Base-by-base conservation (phyloP, 2,113 vertebrate genomes). In the Thalassoma bifasciatum region DNA sequence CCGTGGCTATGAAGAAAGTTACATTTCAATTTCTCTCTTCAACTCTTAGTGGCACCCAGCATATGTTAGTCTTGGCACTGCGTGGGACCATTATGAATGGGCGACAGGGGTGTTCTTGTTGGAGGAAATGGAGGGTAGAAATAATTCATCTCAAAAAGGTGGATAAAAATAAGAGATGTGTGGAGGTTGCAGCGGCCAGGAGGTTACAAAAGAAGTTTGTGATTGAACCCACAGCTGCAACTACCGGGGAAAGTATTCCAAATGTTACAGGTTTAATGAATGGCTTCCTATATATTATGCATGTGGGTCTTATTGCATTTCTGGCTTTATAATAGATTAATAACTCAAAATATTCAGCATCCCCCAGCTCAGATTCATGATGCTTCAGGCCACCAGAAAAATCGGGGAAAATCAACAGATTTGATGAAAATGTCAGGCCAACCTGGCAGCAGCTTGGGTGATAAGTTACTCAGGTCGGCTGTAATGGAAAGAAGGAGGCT, bases 1-100 rank as follows among this genome's bases (percentile, higher is more conserved):
- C 86, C 10, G 40, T 75, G 23, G 67, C 81, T 69, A 77, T 71
- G 72, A 85, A 89, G 82, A 80, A 89, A 85, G 83, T 46, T 75
- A 91, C 87, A 85, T 87, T 91, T 88, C 84, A 89, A 91, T 91
- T 92, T 88, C 74, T 90, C 85, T 86, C 70, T 61, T 84, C 87
- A 86, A 74, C 77, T 82, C 70, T 75, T 84, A 72, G 75, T 86
- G 86, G 82, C 88, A 88, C 81, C 47, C 34, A 24, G 74, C 89
- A 69, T 91, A 87, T 84, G 88, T 78, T 85, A 78, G 75, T 77
- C 69, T 69, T 82, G 84, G 76, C 74, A 58, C 67, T 66, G 82
- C 78, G 69, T 80, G 77, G 73, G 75, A 84, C 82, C 71, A 83
- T 80, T 69, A 76, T 61, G 63, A 82, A 86, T 22, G 62, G 62